Evolutionary conservation across 2,888 invertebrate species (phyloP), one percentile per base, ranked within the genome.

Genomic region (Agapetus fuscipes): DNA sequence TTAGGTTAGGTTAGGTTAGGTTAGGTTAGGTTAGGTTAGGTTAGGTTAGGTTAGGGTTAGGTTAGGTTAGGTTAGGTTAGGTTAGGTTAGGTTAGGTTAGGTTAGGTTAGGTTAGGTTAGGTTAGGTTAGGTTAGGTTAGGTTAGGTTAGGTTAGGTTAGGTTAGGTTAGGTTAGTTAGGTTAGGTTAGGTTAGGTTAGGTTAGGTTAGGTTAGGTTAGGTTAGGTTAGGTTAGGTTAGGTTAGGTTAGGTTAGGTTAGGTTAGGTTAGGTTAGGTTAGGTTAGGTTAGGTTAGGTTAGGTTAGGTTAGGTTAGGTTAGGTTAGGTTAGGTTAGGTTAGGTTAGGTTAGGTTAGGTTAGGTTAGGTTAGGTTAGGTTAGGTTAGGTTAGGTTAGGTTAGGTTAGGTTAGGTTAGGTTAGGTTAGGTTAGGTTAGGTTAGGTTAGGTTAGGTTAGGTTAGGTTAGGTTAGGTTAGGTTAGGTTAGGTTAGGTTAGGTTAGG

Each of bases 351-450:
- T 48, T 43, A 39, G 46, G 47, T 47, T 43, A 40, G 24, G 48
- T 45, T 49, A 40, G 41, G 49, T 46, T 46, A 48, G 46, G 48
- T 47, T 49, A 44, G 45, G 48, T 46, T 48, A 46, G 46, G 46
- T 46, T 50, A 49, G 48, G 48, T 49, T 50, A 49, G 45, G 50
- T 50, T 49, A 48, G 49, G 48, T 48, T 50, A 49, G 44, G 45
- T 48, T 49, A 48, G 45, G 45, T 45, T 49, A 42, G 28, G 46
- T 43, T 47, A 44, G 41, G 46, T 45, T 45, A 44, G 43, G 41
- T 46, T 48, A 44, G 46, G 48, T 43, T 49, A 46, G 43, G 47
- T 46, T 48, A 48, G 47, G 47, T 49, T 48, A 48, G 46, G 49
- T 49, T 40, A 45, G 43, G 39, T 46, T 41, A 46, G 45, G 48